Evolutionary conservation across 2,888 invertebrate genomes (phyloP).

Genomic region (Urechis unicinctus): DNA sequence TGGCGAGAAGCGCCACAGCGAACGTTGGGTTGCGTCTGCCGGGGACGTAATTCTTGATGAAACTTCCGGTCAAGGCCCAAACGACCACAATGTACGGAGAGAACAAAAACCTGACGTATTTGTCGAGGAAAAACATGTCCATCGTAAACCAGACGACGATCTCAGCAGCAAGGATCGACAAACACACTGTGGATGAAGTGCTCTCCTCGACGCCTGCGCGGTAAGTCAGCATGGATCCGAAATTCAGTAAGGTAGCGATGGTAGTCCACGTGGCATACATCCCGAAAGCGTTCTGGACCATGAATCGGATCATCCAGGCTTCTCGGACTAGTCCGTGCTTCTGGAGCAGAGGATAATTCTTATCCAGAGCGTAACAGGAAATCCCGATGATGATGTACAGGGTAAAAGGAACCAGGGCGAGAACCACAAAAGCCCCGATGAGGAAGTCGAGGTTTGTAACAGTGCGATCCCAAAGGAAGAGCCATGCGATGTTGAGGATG

Average conservation of each 20-base stretch:
- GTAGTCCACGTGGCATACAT: slow-evolving; percentile 38
- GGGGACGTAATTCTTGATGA: slow-evolving; percentile 27
- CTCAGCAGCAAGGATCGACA: slow-evolving; percentile 25
- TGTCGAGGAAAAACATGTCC: slow-evolving; percentile 31
- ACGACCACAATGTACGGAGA: slow-evolving; percentile 35
- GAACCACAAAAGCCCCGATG: slow-evolving; percentile 21
- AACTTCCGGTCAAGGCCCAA: slow-evolving; percentile 29
- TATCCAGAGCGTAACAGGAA: slow-evolving; percentile 21
- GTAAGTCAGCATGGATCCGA: slow-evolving; percentile 25
- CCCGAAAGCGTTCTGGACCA: slow-evolving; percentile 35
- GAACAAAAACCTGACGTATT: slow-evolving; percentile 34
- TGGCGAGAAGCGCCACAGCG: not conserved
- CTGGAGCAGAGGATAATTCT: not conserved
- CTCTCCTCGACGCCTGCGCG: slow-evolving; percentile 13
- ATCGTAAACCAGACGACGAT: slow-evolving; percentile 24
- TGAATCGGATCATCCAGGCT: slow-evolving; percentile 30
- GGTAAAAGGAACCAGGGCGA: slow-evolving; percentile 24
- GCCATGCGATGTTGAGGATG: slow-evolving; percentile 28
- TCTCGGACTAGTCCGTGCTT: slow-evolving; percentile 13
- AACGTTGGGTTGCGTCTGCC: slow-evolving; percentile 21
- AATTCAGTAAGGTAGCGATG: slow-evolving; percentile 28
- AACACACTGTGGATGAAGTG: slow-evolving; percentile 24
- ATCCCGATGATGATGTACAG: slow-evolving; percentile 26
- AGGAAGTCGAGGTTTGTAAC: slow-evolving; percentile 4
- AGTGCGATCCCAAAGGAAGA: slow-evolving; percentile 27